Conservation (phyloP, 2,113 vertebrate genomes). For the Tonatia bakeri region DNA sequence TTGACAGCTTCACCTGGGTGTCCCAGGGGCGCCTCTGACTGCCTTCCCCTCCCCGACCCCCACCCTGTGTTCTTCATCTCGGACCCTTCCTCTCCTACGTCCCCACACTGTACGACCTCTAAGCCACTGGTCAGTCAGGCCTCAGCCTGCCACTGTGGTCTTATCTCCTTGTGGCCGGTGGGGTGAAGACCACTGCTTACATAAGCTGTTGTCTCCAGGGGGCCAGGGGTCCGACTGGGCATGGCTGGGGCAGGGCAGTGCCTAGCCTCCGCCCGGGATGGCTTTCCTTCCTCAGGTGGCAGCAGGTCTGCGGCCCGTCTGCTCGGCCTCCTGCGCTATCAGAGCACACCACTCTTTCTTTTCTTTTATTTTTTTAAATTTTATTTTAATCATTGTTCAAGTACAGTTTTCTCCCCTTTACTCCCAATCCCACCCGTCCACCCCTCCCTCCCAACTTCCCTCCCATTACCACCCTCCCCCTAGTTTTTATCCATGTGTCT, state of each 20-base stretch:
- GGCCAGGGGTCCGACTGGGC: fast-evolving
- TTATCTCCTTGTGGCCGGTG: background rate
- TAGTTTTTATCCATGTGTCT: too few relatives aligned
- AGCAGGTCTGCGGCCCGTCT: fast-evolving
- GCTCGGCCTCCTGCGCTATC: background rate
- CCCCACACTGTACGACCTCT: fast-evolving
- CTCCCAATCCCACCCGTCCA: too few relatives aligned
- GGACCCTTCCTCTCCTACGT: background rate
- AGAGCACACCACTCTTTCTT: background rate
- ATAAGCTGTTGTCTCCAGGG: background rate
- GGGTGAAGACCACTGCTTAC: too few relatives aligned
- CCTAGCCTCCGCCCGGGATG: background rate
- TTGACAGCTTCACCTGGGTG: background rate
- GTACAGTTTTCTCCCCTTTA: too few relatives aligned
- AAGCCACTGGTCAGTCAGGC: background rate
- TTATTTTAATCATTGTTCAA: too few relatives aligned
- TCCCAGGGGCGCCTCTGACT: background rate
- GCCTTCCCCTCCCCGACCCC: too few relatives aligned
- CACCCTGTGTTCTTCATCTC: background rate
- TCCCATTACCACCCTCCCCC: too few relatives aligned
- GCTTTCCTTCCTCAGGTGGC: background rate
- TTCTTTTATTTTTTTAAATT: too few relatives aligned
- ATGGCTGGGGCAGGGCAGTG: background rate
- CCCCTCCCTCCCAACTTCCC: too few relatives aligned
- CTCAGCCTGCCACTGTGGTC: background rate